Evolutionary conservation across 2,113 vertebrate species (phyloP).

Genomic region (Arothron firmamentum): DNA sequence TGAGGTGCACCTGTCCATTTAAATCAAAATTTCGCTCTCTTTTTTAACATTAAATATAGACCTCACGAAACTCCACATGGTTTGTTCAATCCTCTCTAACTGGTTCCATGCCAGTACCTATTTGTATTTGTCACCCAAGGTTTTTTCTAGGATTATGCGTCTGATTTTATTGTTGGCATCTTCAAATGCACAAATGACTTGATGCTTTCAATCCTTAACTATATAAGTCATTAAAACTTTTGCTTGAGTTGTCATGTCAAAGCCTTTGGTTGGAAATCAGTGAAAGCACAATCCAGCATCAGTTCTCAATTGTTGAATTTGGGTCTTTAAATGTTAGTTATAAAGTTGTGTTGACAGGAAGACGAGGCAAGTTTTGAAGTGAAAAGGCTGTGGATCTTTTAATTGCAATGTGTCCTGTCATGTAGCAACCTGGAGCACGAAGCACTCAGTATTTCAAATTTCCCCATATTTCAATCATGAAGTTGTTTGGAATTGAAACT

Average conservation of each 20-base stretch:
- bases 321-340: background rate
- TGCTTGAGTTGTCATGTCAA: background rate
- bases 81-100: slow-evolving; percentile 5
- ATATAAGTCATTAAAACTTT: background rate
- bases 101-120: slow-evolving; percentile 2
- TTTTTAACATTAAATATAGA: slow-evolving; percentile 8
- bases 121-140: background rate
- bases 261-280: background rate
- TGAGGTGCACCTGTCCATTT: slow-evolving; percentile 18
- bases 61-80: slow-evolving; percentile 3
- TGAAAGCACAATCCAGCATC: background rate
- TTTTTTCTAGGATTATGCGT: no score
- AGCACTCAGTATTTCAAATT: no score
- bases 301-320: background rate
- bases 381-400: background rate
- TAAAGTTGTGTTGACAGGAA: background rate
- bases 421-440: no score
- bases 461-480: no score
- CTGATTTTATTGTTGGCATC: background rate
- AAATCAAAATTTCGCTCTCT: background rate
- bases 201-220: background rate
- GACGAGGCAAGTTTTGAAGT: background rate
- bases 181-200: background rate
- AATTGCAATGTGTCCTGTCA: background rate
- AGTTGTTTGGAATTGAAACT: no score